A percentile compares a stretch with the other conserved stretches of the same genome.
Evolutionary conservation across 2,797 vertebrate genomes (phyloP).

Genomic region (Urophycis tenuis): DNA sequence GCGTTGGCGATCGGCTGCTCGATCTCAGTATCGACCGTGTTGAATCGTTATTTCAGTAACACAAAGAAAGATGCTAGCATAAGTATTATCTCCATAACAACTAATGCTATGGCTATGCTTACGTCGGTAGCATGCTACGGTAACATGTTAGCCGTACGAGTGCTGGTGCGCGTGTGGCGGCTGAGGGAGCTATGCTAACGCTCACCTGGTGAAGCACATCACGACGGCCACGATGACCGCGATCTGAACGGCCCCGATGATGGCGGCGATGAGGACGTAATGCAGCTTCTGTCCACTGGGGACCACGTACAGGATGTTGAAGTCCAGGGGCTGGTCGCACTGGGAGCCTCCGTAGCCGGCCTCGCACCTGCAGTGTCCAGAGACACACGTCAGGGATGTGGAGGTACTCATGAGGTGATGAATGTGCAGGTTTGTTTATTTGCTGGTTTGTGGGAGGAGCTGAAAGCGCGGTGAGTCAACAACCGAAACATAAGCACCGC

Average conservation of each 20-base stretch:
- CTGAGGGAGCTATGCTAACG: slow-evolving; percentile 14
- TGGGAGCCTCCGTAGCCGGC: slow-evolving; percentile 89
- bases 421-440: neutral
- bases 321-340: slow-evolving; percentile 91
- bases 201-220: slow-evolving; percentile 97
- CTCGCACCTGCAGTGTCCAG: slow-evolving; percentile 73
- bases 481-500: no score
- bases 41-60: neutral
- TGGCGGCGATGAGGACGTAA: slow-evolving; percentile 95
- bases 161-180: neutral
- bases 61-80: neutral
- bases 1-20: neutral
- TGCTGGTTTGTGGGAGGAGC: neutral
- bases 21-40: neutral
- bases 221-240: slow-evolving; percentile 96
- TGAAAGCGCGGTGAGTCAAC: no score
- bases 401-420: no score
- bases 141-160: neutral
- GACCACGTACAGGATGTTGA: slow-evolving; percentile 96
- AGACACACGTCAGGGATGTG: no score
- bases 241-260: slow-evolving; percentile 97
- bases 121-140: neutral
- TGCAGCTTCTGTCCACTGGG: slow-evolving; percentile 97
- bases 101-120: neutral
- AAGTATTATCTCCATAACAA: neutral